Evolutionary conservation across 2,888 invertebrate species (phyloP).

Genomic region (Lithodes maja): DNA sequence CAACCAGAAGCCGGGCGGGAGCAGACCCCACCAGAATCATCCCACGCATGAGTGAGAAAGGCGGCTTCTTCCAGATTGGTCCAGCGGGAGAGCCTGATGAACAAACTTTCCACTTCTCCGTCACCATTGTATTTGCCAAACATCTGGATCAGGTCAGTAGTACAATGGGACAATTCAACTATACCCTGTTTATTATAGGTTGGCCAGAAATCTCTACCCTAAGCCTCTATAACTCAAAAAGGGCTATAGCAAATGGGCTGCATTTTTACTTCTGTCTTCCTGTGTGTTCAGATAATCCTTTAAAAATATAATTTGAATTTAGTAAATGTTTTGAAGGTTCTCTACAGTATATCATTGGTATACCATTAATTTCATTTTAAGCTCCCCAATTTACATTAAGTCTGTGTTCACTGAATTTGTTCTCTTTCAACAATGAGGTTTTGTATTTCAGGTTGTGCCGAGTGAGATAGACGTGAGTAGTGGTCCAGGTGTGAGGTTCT

Average conservation of each 20-base stretch:
- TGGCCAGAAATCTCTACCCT: too few species aligned
- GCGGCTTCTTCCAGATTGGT: slow-evolving; percentile 61
- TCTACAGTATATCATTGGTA: too few species aligned
- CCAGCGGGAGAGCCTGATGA: slow-evolving; percentile 43
- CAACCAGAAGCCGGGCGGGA: neutral
- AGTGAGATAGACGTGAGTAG: slow-evolving; percentile 19
- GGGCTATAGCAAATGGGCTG: neutral
- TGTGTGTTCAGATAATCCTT: neutral
- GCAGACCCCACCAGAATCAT: neutral
- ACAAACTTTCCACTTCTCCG: slow-evolving; percentile 47
- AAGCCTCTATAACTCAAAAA: too few species aligned
- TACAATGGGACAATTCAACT: neutral
- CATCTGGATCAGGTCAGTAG: slow-evolving; percentile 51
- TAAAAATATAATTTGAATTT: neutral
- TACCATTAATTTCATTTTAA: too few species aligned
- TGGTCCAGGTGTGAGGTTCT: slow-evolving; percentile 29
- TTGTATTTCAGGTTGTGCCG: slow-evolving; percentile 52
- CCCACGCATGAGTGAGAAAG: slow-evolving; percentile 42
- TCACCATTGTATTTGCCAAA: slow-evolving; percentile 62
- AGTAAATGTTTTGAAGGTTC: too few species aligned
- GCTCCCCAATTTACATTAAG: too few species aligned
- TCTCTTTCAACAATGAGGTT: neutral
- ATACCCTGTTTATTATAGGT: too few species aligned
- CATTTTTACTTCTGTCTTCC: neutral
- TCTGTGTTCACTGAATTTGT: neutral